These are phyloP conservation scores for Streptopelia turtur DNA, from an alignment of 2,797 vertebrate genomes.

Conservation along the genomic window DNA sequence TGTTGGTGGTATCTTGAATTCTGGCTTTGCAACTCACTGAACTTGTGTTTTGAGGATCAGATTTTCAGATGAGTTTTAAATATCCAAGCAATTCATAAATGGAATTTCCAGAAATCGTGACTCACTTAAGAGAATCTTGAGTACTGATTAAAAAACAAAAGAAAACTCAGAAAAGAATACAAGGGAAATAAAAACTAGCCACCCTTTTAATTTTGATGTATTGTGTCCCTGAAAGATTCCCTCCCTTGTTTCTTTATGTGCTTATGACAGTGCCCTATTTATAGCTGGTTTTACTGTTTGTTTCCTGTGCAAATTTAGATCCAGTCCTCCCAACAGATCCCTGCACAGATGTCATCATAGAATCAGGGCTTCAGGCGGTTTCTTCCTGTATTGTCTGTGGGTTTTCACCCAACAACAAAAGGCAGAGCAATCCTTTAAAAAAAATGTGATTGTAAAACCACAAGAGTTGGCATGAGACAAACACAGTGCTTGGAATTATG, in stretches of 20 bases:
- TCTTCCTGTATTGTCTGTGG: slow-evolving; percentile 60
- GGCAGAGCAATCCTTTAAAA: slow-evolving; percentile 68
- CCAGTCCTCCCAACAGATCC: slow-evolving; percentile 45
- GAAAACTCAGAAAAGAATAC: not conserved
- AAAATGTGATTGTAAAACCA: slow-evolving; percentile 60
- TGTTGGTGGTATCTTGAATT: slow-evolving; percentile 24
- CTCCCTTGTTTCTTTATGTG: not conserved
- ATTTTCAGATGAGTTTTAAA: slow-evolving; percentile 51
- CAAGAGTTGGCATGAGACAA: slow-evolving; percentile 61
- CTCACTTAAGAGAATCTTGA: slow-evolving; percentile 16
- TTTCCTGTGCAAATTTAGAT: slow-evolving; percentile 65
- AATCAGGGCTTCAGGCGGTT: slow-evolving; percentile 58
- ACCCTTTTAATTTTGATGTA: not conserved
- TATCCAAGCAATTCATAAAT: not conserved
- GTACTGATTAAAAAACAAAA: slow-evolving; percentile 48
- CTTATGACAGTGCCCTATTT: slow-evolving; percentile 56
- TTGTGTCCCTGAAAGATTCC: not conserved
- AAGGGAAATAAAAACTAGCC: slow-evolving; percentile 21
- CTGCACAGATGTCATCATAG: slow-evolving; percentile 66
- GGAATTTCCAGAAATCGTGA: slow-evolving; percentile 59
- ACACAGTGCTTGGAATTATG: slow-evolving; percentile 56
- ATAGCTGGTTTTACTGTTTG: slow-evolving; percentile 52
- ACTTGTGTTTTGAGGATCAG: slow-evolving; percentile 15
- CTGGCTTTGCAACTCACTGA: not conserved
- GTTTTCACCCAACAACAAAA: slow-evolving; percentile 70